Evolutionary conservation across 2,113 vertebrate genomes (phyloP), one percentile per base, ranked within the genome.

Genomic region (Alaudala cheleensis): DNA sequence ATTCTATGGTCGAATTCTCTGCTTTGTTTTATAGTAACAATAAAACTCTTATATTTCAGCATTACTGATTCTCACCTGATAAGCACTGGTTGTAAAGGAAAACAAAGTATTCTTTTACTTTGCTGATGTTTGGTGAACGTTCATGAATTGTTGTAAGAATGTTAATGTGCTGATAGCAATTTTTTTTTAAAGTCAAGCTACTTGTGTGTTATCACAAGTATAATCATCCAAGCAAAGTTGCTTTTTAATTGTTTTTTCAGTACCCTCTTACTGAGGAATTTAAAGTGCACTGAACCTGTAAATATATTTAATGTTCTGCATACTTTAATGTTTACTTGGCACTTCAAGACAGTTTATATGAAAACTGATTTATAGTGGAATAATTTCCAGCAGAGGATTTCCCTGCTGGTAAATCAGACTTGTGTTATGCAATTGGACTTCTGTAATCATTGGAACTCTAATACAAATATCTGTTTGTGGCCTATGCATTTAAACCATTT

Each of bases 281-380:
- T 82, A 42, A 97, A 97, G 90, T 97, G 96, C 97, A 97, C 94
- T 97, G 96, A 98, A 95, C 58, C 49, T 96, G 53, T 92, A 88
- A 90, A 84, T 80, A 61, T 81, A 92, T 78, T 88, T 80, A 54
- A 87, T 73, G 64, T 93, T 92, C 64, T 90, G 57, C 81, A 69
- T 94, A 90, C 47, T 93, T 69, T 42, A 81, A 60, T 86, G 79
- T 93, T 94, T 95, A 93, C 76, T 95, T 96, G 94, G 89, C 74
- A 91, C 94, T 95, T 96, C 62, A 81, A 69, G 73, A 77, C 65
- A 92, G 67, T 97, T 88, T 84, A 81, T 97, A 44, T 67, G 86
- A 87, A 66, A 95, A 65, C 56, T 92, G 85, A 92, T 86, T 81
- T 92, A 60, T 73, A 70, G 37, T 93, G 67, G n/a, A 90, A 81